A percentile compares a stretch with the other conserved stretches of the same genome.
These are phyloP conservation scores for Dufourea novaeangliae DNA, from an alignment of 1,140 invertebrate genomes.

Conservation along the genomic window DNA sequence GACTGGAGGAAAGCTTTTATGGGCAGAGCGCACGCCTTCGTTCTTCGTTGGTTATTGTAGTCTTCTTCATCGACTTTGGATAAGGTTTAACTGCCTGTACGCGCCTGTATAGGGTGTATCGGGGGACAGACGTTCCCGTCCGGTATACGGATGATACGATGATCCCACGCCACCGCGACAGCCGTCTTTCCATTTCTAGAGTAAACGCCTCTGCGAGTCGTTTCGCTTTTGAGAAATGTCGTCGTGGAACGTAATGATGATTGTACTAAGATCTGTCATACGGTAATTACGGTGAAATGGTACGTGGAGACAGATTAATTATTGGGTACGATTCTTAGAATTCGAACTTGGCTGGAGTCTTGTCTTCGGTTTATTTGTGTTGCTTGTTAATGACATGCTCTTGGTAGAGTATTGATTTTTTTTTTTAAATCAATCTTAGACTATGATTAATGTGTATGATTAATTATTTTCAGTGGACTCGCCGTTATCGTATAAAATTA, in stretches of 20 bases:
- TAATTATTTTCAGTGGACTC: no score
- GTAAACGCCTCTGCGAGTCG: background rate
- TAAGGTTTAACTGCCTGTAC: constrained; percentile 17
- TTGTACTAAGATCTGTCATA: background rate
- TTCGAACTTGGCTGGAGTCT: no score
- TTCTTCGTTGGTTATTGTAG: constrained; percentile 32
- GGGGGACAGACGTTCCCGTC: no score
- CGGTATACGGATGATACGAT: background rate
- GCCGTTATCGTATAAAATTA: no score
- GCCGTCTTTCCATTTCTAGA: background rate
- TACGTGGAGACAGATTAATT: no score
- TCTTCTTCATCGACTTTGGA: constrained; percentile 41
- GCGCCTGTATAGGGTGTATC: constrained; percentile 3
- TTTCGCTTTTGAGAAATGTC: background rate
- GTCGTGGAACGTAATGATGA: background rate
- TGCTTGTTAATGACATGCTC: no score
- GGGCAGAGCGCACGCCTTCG: constrained; percentile 32
- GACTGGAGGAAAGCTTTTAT: constrained; percentile 49
- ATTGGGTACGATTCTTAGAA: no score
- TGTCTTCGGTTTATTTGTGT: no score
- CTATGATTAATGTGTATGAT: no score
- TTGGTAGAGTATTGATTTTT: no score
- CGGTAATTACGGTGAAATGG: no score
- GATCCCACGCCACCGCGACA: background rate
- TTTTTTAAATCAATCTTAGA: no score